phyloP scores from a whole-genome alignment of 2,797 vertebrate genomes.

The Triplophysa yarkandensis region DNA sequence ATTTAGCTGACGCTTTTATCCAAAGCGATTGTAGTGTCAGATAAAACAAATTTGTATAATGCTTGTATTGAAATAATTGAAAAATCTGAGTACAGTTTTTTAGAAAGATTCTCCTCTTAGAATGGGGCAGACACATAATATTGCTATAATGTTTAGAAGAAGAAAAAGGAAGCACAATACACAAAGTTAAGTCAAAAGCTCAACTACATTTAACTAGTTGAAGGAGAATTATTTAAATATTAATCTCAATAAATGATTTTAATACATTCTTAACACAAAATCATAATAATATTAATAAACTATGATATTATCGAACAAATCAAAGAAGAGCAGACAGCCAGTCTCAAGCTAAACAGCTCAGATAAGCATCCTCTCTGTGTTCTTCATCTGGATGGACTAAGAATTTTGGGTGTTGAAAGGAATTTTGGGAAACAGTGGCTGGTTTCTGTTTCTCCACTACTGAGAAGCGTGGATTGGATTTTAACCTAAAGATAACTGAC shows the following conservation, averaged over 20 bases:
- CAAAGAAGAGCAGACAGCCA: neutral
- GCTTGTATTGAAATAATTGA: neutral
- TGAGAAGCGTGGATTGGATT: neutral
- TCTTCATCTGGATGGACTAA: neutral
- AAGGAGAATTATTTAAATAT: too few species aligned
- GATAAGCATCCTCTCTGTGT: conserved; percentile 16
- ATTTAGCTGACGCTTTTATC: too few species aligned
- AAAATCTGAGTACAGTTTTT: neutral
- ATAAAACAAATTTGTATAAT: neutral
- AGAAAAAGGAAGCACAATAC: neutral
- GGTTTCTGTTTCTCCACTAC: neutral
- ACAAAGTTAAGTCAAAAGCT: too few species aligned
- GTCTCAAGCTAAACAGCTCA: neutral
- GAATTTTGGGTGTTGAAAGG: conserved; percentile 10
- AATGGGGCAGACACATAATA: neutral
- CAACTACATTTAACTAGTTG: too few species aligned
- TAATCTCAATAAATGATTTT: neutral
- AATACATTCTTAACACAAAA: too few species aligned
- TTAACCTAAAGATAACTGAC: conserved; percentile 14
- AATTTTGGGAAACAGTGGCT: neutral
- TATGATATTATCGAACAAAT: neutral
- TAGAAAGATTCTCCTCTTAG: neutral
- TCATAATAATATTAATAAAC: too few species aligned
- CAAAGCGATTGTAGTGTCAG: neutral
- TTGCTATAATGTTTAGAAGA: neutral